Evolutionary conservation across 2,888 invertebrate genomes (phyloP).

Genomic region (Pseudeuparius sepicola): DNA sequence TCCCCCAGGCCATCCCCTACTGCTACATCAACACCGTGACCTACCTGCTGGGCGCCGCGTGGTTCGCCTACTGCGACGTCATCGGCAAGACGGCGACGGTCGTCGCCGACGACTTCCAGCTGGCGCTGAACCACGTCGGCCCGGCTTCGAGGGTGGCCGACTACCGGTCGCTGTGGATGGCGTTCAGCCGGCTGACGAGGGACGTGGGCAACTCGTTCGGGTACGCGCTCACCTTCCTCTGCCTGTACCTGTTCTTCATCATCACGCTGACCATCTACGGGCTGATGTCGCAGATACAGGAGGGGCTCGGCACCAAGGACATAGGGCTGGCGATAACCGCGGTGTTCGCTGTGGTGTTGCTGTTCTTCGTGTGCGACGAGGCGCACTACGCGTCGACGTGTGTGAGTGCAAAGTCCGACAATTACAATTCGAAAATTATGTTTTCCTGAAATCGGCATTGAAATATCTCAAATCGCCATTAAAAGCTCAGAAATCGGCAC

Average conservation of each 20-base stretch:
- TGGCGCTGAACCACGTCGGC: constrained; percentile 56
- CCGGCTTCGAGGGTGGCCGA: constrained; percentile 60
- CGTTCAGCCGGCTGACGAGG: constrained; percentile 56
- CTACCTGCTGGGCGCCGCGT: constrained; percentile 59
- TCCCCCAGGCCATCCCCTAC: constrained; percentile 57
- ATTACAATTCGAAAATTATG: no score
- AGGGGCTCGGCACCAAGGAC: constrained; percentile 62
- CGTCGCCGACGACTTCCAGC: constrained; percentile 59
- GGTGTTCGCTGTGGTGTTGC: constrained; percentile 50
- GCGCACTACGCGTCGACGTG: constrained; percentile 65
- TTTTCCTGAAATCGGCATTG: no score
- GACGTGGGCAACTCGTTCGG: constrained; percentile 58
- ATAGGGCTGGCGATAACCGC: constrained; percentile 60
- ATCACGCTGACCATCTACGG: constrained; percentile 68
- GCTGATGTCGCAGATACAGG: constrained; percentile 60
- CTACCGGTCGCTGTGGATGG: constrained; percentile 59
- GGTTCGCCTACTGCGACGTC: constrained; percentile 57
- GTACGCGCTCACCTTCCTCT: constrained; percentile 58
- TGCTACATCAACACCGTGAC: constrained; percentile 59
- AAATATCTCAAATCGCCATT: no score
- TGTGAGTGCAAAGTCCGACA: constrained; percentile 45
- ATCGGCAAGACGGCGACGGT: constrained; percentile 54
- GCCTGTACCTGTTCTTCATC: constrained; percentile 59
- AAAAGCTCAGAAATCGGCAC: no score
- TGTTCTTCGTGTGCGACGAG: constrained; percentile 66